Conservation (phyloP, 2,797 vertebrate species). For the Phalanger gymnotis region DNA sequence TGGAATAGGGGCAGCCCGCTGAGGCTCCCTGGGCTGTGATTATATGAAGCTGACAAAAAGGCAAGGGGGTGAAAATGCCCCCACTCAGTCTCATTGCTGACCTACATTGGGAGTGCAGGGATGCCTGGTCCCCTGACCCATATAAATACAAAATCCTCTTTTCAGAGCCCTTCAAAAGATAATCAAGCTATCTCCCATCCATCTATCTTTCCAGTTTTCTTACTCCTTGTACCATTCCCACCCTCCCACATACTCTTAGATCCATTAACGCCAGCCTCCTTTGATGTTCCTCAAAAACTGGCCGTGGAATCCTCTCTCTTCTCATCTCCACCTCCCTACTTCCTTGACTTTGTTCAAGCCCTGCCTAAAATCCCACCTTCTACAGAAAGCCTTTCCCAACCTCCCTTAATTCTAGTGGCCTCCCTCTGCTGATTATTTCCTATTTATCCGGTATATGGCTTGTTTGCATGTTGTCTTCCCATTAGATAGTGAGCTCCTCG, state of each 20-base stretch:
- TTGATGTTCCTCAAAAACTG: not conserved
- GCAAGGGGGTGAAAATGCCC: not conserved
- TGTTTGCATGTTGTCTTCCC: not conserved
- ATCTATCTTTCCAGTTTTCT: not conserved
- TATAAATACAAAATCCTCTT: not conserved
- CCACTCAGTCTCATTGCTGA: not conserved
- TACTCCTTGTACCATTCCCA: not conserved
- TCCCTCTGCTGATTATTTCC: not conserved
- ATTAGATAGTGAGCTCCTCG: not conserved
- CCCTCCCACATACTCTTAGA: not conserved
- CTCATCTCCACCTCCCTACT: not conserved
- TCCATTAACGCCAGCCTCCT: not conserved
- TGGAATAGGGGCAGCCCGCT: not conserved
- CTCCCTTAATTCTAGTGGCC: not conserved
- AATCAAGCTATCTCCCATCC: not conserved
- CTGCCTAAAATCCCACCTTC: not conserved
- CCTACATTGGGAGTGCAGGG: not conserved
- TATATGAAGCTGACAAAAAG: not conserved
- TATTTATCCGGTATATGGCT: not conserved
- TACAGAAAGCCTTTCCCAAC: not conserved
- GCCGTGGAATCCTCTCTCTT: not conserved
- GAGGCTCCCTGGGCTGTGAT: not conserved
- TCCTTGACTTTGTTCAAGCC: not conserved
- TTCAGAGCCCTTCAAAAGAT: not conserved
- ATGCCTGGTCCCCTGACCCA: not conserved